Evolutionary conservation across 2,113 vertebrate genomes (phyloP), one percentile per base, ranked within the genome.

Genomic region (Vombatus ursinus): DNA sequence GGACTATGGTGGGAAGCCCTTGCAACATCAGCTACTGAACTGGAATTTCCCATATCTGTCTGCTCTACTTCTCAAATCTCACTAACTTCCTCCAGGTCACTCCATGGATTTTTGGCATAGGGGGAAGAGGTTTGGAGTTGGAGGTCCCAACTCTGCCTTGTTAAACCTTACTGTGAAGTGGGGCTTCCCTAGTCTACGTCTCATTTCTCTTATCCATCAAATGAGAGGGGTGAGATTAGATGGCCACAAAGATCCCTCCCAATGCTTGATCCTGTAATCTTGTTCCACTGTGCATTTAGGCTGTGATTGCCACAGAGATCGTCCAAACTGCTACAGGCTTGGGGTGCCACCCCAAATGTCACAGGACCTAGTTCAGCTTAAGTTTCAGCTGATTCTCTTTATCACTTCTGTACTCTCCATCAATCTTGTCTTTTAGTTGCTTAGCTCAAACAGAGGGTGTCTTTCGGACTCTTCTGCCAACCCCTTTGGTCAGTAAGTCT

Each of bases 21-120:
- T 95, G 91, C 92, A 94, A 8, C 44, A 25, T 97, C 95, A 96
- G 96, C 96, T 53, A 9, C 50, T 28, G 25, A 89, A 37, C 49
- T 90, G 96, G 94, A 90, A 24, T 31, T 28, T 47, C 90, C 94
- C 95, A 61, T 6, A 14, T 94, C 53, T 0, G 3, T 94, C 48
- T 50, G 52, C 22, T 28, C 49, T 51, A 8, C 49, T 93, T 95
- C 92, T 92, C n/a, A 53, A 61, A 31, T 48, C 84, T 90, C 31
- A 54, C 2, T n/a, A 3, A 0, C 8, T 22, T 94, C n/a, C 44
- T 92, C 23, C 91, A 68, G 94, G 50, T 92, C 91, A 90, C 2
- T 3, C 11, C 3, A 25, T 37, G 90, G 89, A 14, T 93, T 52
- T 53, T 52, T 28, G 1, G 50, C 47, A 84, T 48, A 91, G 84